Conservation (phyloP, 2,113 vertebrate species). For the Solenodon paradoxus region DNA sequence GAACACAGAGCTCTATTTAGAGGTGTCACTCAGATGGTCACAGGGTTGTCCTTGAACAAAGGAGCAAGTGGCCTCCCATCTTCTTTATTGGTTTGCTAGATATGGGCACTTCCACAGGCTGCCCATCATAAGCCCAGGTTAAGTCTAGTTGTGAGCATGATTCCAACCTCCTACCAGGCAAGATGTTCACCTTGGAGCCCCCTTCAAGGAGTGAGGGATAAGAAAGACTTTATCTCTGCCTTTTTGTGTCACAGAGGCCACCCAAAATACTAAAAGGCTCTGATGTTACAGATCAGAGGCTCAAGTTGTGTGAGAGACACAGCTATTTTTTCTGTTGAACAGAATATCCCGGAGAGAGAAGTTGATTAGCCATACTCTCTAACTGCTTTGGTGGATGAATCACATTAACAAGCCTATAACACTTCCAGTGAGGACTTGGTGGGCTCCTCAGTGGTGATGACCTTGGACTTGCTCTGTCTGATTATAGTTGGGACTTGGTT, state of each 20-base stretch:
- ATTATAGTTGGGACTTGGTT: not conserved
- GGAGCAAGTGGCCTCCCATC: not conserved
- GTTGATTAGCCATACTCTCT: not conserved
- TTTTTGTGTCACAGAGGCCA: not conserved
- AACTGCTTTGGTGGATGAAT: not conserved
- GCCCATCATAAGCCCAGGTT: not conserved
- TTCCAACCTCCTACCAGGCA: not conserved
- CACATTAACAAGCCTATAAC: not conserved
- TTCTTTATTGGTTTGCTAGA: not conserved
- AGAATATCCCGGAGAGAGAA: not conserved
- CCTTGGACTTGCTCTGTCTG: not conserved
- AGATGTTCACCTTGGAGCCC: not conserved
- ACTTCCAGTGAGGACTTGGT: not conserved
- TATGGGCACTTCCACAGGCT: not conserved
- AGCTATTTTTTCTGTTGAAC: not conserved
- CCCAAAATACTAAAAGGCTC: not conserved
- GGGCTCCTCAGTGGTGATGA: not conserved
- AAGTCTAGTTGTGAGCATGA: not conserved
- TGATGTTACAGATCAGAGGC: not conserved
- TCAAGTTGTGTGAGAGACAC: not conserved
- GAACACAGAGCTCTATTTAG: not conserved
- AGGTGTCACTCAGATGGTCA: not conserved
- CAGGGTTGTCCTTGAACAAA: not conserved
- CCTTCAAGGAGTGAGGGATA: not conserved
- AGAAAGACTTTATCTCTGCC: not conserved